Percentiles rank a stretch among this genome's conserved stretches.
These are phyloP conservation scores for Paramuricea clavata DNA, from an alignment of 92 coral and sea anemone genomes.

Conservation along the genomic window DNA sequence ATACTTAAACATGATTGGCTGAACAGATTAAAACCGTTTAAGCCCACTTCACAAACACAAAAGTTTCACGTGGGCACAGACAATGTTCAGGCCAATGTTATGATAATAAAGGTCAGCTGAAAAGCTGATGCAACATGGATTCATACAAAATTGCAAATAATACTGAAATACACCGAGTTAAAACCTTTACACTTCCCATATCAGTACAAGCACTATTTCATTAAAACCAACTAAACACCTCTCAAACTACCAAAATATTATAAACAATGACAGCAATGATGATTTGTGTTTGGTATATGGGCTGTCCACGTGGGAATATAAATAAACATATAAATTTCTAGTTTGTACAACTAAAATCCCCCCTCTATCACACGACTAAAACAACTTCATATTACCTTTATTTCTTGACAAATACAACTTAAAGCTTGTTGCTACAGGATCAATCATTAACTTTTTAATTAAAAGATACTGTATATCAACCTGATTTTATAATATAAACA, in stretches of 20 bases:
- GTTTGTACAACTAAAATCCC: background rate
- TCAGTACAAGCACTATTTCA: no score
- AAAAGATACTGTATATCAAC: no score
- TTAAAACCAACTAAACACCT: no score
- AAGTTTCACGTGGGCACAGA: background rate
- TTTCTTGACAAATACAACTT: background rate
- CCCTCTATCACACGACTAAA: background rate
- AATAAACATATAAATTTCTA: background rate
- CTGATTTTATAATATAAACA: background rate
- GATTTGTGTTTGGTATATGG: background rate
- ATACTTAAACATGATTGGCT: no score
- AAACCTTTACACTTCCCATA: no score
- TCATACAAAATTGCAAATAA: background rate
- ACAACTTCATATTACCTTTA: no score
- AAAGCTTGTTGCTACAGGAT: background rate
- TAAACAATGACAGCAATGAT: background rate
- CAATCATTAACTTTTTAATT: background rate
- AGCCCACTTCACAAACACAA: no score
- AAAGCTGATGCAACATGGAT: background rate
- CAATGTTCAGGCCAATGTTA: background rate
- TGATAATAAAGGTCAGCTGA: background rate
- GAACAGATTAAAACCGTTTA: background rate
- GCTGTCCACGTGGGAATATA: background rate
- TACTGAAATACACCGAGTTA: background rate
- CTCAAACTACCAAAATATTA: no score